These are phyloP conservation scores for Pentalonia nigronervosa DNA, from an alignment of 1,140 invertebrate species.

Conservation along the genomic window DNA sequence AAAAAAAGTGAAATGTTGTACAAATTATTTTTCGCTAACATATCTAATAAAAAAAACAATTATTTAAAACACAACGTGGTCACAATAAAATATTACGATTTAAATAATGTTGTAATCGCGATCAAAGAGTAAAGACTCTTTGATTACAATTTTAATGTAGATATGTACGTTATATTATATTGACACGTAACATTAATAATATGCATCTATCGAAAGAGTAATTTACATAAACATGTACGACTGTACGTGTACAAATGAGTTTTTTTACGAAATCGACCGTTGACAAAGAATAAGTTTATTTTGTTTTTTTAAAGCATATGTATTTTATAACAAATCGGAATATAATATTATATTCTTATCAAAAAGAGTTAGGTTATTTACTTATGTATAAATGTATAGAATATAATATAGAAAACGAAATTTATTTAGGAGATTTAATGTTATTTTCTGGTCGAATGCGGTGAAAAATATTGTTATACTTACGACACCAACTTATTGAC, in stretches of 20 bases:
- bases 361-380: neutral
- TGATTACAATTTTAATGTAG: neutral
- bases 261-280: neutral
- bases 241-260: neutral
- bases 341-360: neutral
- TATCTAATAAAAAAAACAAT: neutral
- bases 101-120: neutral
- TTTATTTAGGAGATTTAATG: neutral
- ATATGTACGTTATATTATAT: neutral
- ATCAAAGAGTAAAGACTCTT: neutral
- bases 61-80: neutral
- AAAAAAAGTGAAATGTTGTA: neutral
- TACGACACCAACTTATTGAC: neutral
- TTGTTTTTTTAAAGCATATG: neutral
- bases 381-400: neutral
- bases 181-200: neutral
- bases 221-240: neutral
- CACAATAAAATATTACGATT: neutral
- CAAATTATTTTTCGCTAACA: too few species aligned
- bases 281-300: neutral
- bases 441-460: neutral
- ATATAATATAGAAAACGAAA: neutral
- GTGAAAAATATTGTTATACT: neutral
- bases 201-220: neutral
- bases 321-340: neutral